Percentiles rank a stretch among this genome's conserved stretches.
Conservation (phyloP, 2,797 vertebrate species). For the Helostoma temminkii region DNA sequence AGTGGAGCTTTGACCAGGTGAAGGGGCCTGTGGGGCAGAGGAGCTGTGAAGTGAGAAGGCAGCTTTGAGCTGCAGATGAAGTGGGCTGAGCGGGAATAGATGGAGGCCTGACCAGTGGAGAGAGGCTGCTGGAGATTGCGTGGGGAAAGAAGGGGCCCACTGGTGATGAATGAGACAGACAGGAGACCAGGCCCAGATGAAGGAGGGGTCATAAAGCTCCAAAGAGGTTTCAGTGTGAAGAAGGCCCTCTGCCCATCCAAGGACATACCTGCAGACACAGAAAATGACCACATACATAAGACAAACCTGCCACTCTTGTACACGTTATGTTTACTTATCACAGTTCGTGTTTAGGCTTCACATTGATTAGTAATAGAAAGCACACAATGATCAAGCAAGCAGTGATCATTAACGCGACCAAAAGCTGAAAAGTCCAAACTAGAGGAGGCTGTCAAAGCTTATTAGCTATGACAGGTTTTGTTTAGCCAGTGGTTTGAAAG, state of each 20-base stretch:
- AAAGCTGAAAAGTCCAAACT: too few species aligned
- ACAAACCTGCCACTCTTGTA: neutral
- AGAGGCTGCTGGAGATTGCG: neutral
- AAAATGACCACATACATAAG: neutral
- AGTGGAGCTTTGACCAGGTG: constrained; percentile 33
- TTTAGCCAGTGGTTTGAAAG: too few species aligned
- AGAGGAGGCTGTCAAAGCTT: too few species aligned
- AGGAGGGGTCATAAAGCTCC: constrained; percentile 21
- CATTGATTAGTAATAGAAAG: too few species aligned
- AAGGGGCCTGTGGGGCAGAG: constrained; percentile 20
- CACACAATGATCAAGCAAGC: too few species aligned
- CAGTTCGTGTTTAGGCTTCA: too few species aligned
- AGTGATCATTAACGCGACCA: too few species aligned
- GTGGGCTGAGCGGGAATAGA: neutral
- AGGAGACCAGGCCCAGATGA: neutral
- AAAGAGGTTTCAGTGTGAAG: constrained; percentile 31
- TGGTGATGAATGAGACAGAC: constrained; percentile 19
- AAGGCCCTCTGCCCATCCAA: constrained; percentile 41
- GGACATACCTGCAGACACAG: constrained; percentile 58
- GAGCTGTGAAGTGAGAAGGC: constrained; percentile 9
- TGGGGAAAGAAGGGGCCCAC: neutral
- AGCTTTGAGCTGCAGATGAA: constrained; percentile 33
- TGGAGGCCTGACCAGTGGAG: constrained; percentile 7
- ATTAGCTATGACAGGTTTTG: too few species aligned
- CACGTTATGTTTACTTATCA: too few species aligned